Evolutionary conservation across 1,140 invertebrate genomes (phyloP).

Genomic region (Diabrotica undecimpunctata): DNA sequence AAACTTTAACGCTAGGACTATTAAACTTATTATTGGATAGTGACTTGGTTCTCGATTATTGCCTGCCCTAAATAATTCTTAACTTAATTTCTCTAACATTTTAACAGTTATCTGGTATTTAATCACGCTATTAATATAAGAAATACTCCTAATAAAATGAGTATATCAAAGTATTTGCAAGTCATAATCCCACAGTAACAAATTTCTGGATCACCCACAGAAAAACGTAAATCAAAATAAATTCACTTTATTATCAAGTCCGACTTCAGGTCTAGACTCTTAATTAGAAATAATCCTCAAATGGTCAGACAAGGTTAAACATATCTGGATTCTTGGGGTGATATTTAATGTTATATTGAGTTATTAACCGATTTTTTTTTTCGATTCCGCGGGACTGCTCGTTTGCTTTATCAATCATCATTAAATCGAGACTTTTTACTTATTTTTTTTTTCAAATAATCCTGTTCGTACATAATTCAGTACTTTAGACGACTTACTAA

Average conservation of each 20-base stretch:
- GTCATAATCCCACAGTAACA: too few species aligned
- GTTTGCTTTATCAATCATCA: not conserved
- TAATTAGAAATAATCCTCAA: not conserved
- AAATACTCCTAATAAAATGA: too few species aligned
- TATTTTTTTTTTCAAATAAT: not conserved
- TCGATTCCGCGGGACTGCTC: not conserved
- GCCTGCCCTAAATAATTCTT: too few species aligned
- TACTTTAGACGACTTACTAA: not conserved
- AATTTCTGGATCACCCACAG: too few species aligned
- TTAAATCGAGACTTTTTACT: not conserved
- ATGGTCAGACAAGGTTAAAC: conserved; percentile 2
- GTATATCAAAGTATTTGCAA: too few species aligned
- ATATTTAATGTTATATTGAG: conserved; percentile 1
- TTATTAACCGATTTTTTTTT: not conserved
- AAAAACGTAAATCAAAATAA: too few species aligned
- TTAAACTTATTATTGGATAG: too few species aligned
- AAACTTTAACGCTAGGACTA: too few species aligned
- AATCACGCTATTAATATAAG: too few species aligned
- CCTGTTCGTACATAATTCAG: not conserved
- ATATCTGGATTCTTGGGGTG: not conserved
- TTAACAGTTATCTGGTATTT: too few species aligned
- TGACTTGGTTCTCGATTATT: too few species aligned
- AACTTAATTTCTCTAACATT: too few species aligned
- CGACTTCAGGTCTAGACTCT: not conserved
- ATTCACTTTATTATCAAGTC: not conserved